These are phyloP conservation scores for Cecropterus lyciades DNA, from an alignment of 1,140 invertebrate genomes.

Conservation along the genomic window DNA sequence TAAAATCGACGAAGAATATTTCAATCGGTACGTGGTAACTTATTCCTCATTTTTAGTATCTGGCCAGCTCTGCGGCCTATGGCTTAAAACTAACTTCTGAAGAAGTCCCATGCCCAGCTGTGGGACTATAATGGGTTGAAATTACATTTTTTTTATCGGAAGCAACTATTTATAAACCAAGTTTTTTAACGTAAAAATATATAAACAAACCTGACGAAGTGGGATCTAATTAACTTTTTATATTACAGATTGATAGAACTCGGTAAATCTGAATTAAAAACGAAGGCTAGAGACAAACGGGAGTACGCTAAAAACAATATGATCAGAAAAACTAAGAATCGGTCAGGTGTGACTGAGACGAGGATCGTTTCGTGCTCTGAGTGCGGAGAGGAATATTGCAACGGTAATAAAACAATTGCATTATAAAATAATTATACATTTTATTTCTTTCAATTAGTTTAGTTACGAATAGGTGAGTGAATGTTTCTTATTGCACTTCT, in stretches of 20 bases:
- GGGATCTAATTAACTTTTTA: neutral
- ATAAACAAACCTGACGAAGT: neutral
- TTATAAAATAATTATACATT: neutral
- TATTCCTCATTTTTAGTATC: neutral
- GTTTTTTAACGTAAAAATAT: neutral
- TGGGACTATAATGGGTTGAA: too few relatives aligned
- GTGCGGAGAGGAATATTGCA: conserved; percentile 94
- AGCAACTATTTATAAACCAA: neutral
- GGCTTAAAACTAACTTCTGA: too few relatives aligned
- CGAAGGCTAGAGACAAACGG: conserved; percentile 87
- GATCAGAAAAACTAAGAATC: conserved; percentile 90
- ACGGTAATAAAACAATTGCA: conserved; percentile 72
- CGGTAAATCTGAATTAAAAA: conserved; percentile 90
- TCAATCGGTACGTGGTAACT: conserved; percentile 86
- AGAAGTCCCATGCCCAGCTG: too few relatives aligned
- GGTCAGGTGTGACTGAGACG: conserved; percentile 91
- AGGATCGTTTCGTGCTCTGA: conserved; percentile 89
- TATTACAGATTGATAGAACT: conserved; percentile 89
- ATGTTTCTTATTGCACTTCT: too few relatives aligned
- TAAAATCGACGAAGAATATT: conserved; percentile 94
- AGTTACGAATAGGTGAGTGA: too few relatives aligned
- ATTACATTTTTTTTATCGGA: too few relatives aligned
- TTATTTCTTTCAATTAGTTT: too few relatives aligned
- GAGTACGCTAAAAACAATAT: conserved; percentile 86
- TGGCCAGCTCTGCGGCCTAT: too few relatives aligned